Base-by-base conservation (phyloP, 1,140 invertebrate genomes). In the Semibalanus balanoides region DNA sequence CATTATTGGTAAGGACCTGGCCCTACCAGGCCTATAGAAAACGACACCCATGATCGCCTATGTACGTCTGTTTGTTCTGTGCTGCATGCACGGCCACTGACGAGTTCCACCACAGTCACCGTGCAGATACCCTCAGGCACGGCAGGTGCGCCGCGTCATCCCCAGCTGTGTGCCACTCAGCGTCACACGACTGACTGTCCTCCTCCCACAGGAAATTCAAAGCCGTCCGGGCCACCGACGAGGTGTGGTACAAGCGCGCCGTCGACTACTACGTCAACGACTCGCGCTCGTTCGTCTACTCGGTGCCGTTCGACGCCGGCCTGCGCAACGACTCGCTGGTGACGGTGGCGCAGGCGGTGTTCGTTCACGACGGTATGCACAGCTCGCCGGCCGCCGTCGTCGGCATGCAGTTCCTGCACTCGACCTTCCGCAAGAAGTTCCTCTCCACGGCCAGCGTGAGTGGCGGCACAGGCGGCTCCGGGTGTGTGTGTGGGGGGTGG, bases 201-300 rank as follows among this genome's bases (percentile, higher is more conserved):
- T 25, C 11, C 51, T 64, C 51, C 51, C 14, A 3, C 51, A 64
- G 51, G 28, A 70, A n/a, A 30, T 72, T 72, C 70, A 28, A 11
- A 3, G n/a, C 25, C 3, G n/a, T 72, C 1, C 87, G 90, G 78
- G 92, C 94, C 0, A 94, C 93, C 83, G 93, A 97, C 81, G 91
- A 93, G 70, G 87, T 92, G 5, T 97, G 94, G 93, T 97, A 97
- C 82, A 91, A 92, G 82, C 87, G 95, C 77, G 94, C 96, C 0
- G 93, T 97, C 0, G 94, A 97, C 83, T 93, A 95, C 81, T 91
- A 95, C 79, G 83, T 88, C 0, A 87, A 94, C 73, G 92, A 95
- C 81, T 90, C 91, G 0, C 92, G 94, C 79, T 94, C 93, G 81
- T 96, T 96, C 83, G 93, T 96, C 0, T 96, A 92, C 83, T 95